A percentile compares a stretch with the other conserved stretches of the same genome.
Evolutionary conservation across 1,140 invertebrate genomes (phyloP).

Genomic region (Lucilia sericata): DNA sequence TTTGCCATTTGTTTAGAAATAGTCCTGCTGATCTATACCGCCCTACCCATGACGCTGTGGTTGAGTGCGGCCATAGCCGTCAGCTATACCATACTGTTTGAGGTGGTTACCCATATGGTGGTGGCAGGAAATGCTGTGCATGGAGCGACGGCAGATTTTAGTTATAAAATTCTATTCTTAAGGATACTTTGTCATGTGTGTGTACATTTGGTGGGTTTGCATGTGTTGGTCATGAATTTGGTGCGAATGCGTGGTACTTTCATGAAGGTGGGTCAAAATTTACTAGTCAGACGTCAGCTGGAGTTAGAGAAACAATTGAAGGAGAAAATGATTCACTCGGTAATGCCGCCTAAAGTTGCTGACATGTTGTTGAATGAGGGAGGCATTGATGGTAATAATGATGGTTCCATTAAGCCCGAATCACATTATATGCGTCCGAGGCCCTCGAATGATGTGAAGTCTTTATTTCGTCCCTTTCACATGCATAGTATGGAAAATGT

Average conservation of each 20-base stretch:
- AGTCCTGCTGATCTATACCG: conserved; percentile 90
- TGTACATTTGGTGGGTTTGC: conserved; percentile 92
- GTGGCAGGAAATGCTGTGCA: conserved; percentile 67
- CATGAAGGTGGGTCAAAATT: conserved; percentile 95
- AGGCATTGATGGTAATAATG: conserved; percentile 67
- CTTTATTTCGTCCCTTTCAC: conserved; percentile 87
- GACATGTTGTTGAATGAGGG: conserved; percentile 85
- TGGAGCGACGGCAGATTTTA: conserved; percentile 69
- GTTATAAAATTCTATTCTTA: conserved; percentile 75
- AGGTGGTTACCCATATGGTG: conserved; percentile 72
- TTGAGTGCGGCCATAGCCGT: conserved; percentile 81
- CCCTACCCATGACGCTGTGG: conserved; percentile 92
- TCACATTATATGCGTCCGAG: conserved; percentile 68
- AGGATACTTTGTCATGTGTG: conserved; percentile 86
- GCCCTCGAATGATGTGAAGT: conserved; percentile 79
- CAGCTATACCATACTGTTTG: conserved; percentile 86
- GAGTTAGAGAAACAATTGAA: conserved; percentile 95
- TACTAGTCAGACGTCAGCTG: conserved; percentile 86
- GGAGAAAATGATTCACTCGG: conserved; percentile 97
- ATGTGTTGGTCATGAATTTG: conserved; percentile 93
- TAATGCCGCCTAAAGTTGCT: conserved; percentile 95
- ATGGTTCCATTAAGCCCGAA: conserved; percentile 53
- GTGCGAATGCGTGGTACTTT: conserved; percentile 94
- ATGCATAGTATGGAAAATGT: conserved; percentile 97
- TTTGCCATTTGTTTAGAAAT: conserved; percentile 89